These are phyloP conservation scores for Cryptotis parvus DNA, from an alignment of 2,113 vertebrate genomes.

Conservation along the genomic window DNA sequence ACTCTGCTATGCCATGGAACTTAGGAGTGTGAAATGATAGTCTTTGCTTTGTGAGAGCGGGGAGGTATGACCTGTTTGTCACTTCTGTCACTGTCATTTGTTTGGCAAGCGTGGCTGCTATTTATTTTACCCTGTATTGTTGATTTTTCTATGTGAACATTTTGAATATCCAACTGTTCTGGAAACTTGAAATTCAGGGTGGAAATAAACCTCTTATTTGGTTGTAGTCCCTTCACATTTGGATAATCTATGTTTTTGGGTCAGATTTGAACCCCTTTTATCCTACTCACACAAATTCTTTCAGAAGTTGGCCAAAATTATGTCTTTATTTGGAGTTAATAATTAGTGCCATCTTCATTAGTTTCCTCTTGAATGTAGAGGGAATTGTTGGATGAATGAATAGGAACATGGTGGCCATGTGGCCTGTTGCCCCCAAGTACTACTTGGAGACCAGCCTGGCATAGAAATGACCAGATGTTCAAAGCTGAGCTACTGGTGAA, in stretches of 20 bases:
- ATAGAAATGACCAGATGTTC: constrained; percentile 83
- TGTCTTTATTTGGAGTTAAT: constrained; percentile 71
- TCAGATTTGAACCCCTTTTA: constrained; percentile 1
- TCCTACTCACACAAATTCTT: constrained; percentile 59
- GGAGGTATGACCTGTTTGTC: neutral
- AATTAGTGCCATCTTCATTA: constrained; percentile 67
- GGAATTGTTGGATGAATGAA: constrained; percentile 71
- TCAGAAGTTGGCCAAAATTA: constrained; percentile 59
- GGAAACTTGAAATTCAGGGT: constrained; percentile 26
- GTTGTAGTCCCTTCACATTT: neutral
- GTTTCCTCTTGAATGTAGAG: constrained; percentile 69
- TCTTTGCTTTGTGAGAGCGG: neutral
- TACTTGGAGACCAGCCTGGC: constrained; percentile 79
- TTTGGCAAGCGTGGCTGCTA: neutral
- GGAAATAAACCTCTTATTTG: constrained; percentile 21
- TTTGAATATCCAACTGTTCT: constrained; percentile 20
- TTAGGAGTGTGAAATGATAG: constrained; percentile 12
- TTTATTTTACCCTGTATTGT: constrained; percentile 30
- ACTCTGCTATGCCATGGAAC: neutral
- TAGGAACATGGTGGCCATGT: constrained; percentile 65
- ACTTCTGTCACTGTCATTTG: neutral
- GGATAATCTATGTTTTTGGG: constrained; percentile 43
- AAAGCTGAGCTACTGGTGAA: constrained; percentile 74
- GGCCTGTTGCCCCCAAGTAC: constrained; percentile 69
- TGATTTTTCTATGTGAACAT: neutral